Conservation (phyloP, 2,797 vertebrate species). For the Sebastes iracundus region DNA sequence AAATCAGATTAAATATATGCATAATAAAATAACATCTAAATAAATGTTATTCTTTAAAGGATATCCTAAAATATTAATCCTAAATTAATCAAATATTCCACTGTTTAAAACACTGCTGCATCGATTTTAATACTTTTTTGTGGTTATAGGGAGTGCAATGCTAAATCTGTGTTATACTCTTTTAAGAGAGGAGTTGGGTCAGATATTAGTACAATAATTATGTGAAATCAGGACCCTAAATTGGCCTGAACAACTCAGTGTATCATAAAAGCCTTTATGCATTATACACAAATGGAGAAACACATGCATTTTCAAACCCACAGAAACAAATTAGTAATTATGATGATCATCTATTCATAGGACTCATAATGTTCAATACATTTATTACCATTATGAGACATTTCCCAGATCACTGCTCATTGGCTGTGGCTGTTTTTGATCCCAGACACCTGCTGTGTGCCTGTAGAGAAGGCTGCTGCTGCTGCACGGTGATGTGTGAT, state of each 20-base stretch:
- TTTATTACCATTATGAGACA: neutral
- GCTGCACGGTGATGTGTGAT: neutral
- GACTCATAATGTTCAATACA: neutral
- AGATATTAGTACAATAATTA: neutral
- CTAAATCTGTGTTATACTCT: neutral
- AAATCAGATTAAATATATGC: neutral
- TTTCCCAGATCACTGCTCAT: constrained; percentile 5
- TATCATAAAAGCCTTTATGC: neutral
- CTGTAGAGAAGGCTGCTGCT: neutral
- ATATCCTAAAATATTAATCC: neutral
- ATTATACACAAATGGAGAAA: neutral
- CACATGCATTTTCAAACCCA: neutral
- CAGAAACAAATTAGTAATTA: neutral
- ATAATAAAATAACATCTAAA: neutral
- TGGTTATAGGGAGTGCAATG: neutral
- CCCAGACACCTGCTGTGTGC: constrained; percentile 25
- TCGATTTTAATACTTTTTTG: neutral
- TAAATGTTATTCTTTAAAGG: neutral
- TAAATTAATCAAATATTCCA: neutral
- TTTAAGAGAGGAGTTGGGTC: neutral
- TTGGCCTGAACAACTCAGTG: neutral
- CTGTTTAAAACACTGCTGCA: neutral
- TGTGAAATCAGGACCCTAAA: neutral
- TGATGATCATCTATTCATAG: neutral
- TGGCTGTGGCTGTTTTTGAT: constrained; percentile 6